Evolutionary conservation across 2,888 invertebrate genomes (phyloP), one percentile per base, ranked within the genome.

Genomic region (Tribolium freemani): DNA sequence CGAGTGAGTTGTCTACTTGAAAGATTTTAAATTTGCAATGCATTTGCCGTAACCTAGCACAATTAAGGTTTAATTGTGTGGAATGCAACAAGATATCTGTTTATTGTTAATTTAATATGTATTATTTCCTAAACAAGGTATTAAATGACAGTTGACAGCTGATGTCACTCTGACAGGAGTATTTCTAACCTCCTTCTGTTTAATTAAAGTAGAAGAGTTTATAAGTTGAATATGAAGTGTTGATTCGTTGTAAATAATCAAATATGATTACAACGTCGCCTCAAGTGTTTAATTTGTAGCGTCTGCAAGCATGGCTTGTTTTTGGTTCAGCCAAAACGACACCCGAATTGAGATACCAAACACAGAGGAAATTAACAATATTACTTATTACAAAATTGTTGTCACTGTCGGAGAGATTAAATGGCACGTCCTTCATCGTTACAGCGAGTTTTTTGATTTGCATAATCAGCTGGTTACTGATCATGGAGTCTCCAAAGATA

Each of bases 391-490:
- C 83, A 90, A 90, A 81, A 93, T 95, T 75, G 88, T 88, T 81
- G 89, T 93, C 80, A 90, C 88, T 81, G 90, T 95, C 16, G 92
- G 90, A n/a, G 87, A 90, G 72, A 89, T 93, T 71, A 89, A 90
- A 72, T 98, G 98, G 98, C 91, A 89, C 76, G 93, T 97, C 5
- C 91, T 91, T 80, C 94, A 94, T 86, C 91, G 98, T 77, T 98
- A 96, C 88, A 95, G 91, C 84, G 96, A 97, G 81, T 98, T 98
- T 87, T 92, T 91, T 76, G 94, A 95, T 68, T 89, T 98, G 9
- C 95, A 98, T 85, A 94, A 95, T 63, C 92, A 91, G 83, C 88
- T 97, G n/a, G 93, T 95, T 0, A 85, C 89, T 2, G 93, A 94
- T 80, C 93, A 94, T 86, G 94, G 94, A 60, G 91, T 96, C 2